Evolutionary conservation across 2,797 vertebrate species (phyloP).

Genomic region (Scolopax rusticola): DNA sequence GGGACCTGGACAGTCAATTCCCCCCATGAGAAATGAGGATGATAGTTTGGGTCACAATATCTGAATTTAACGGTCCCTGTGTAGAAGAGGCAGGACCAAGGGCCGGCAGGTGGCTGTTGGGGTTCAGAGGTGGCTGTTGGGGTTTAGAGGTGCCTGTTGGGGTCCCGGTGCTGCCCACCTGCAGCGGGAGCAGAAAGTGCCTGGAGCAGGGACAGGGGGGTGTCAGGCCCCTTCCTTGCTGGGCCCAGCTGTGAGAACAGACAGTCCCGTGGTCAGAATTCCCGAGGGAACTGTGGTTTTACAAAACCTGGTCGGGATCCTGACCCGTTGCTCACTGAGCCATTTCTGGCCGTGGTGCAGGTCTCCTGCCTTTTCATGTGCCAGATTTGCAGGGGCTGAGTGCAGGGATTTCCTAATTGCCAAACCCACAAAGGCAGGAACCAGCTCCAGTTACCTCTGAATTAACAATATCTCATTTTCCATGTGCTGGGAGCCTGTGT

Average conservation of each 20-base stretch:
- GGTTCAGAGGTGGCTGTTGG: not conserved
- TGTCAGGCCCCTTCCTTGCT: not conserved
- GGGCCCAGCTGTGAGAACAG: not conserved
- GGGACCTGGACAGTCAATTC: not conserved
- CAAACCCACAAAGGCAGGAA: not conserved
- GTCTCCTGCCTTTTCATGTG: not conserved
- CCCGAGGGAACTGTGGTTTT: not conserved
- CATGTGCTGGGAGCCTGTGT: not conserved
- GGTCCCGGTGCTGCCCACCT: not conserved
- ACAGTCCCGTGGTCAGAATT: not conserved
- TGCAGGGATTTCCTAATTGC: not conserved
- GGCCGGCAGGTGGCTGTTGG: not conserved
- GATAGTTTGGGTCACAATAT: accelerated
- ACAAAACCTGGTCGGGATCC: not conserved
- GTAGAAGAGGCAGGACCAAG: not conserved
- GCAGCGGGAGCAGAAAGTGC: not conserved
- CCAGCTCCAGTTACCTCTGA: conserved; percentile 2
- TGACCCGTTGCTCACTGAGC: not conserved
- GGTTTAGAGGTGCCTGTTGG: not conserved
- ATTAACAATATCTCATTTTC: not conserved
- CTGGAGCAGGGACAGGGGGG: too few species aligned
- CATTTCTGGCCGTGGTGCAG: accelerated
- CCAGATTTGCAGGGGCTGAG: not conserved
- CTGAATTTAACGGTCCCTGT: not conserved
- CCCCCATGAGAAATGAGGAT: not conserved